phyloP scores from a whole-genome alignment of 2,113 vertebrate genomes.

The Poecilia latipinna region DNA sequence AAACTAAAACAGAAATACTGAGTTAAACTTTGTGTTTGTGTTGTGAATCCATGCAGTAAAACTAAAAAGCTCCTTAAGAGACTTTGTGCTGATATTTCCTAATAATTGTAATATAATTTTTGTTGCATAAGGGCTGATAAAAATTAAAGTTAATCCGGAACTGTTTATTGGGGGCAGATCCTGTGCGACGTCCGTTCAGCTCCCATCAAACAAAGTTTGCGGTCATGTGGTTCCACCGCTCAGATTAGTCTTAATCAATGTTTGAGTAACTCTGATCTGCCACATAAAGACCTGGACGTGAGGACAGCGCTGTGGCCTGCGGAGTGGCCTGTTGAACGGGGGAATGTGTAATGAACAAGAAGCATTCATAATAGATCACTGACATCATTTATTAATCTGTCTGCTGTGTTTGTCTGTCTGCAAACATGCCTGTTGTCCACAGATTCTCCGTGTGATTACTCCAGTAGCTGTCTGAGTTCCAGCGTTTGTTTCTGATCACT shows the following conservation, averaged over 20 bases:
- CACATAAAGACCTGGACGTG: conserved; percentile 37
- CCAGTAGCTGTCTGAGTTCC: conserved; percentile 15
- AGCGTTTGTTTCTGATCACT: not conserved
- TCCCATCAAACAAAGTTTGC: not conserved
- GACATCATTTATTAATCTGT: conserved; percentile 82
- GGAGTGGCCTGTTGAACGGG: conserved; percentile 77
- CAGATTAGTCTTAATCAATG: conserved; percentile 13
- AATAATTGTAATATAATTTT: not conserved
- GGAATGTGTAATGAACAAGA: conserved; percentile 78
- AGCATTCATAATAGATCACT: conserved; percentile 82
- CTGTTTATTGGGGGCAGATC: not conserved
- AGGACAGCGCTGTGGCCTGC: conserved; percentile 61
- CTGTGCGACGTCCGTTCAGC: fast-evolving
- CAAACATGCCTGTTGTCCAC: conserved; percentile 69
- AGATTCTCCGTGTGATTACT: conserved; percentile 21
- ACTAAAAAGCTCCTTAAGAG: too few species aligned
- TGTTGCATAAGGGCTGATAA: not conserved
- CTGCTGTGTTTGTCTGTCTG: conserved; percentile 75
- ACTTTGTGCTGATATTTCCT: not conserved
- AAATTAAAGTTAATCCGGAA: not conserved
- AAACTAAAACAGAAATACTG: too few species aligned
- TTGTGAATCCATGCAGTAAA: too few species aligned
- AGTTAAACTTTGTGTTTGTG: too few species aligned
- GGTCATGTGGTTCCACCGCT: conserved; percentile 9
- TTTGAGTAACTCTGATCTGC: conserved; percentile 24